These are phyloP conservation scores for Ectropis crepuscularia DNA, from an alignment of 2,888 invertebrate genomes.

Conservation along the genomic window DNA sequence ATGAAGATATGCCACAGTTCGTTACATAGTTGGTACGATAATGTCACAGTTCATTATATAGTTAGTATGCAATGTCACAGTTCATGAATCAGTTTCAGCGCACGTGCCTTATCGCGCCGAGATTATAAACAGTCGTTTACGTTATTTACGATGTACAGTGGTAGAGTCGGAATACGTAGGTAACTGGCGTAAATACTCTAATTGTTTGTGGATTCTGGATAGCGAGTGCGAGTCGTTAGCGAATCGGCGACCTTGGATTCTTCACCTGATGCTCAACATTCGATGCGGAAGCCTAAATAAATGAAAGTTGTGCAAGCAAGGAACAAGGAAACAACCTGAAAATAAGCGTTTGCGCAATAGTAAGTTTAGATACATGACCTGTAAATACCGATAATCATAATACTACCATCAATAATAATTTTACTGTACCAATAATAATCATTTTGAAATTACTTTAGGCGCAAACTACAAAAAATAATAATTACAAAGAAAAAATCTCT, in stretches of 20 bases:
- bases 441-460: no score
- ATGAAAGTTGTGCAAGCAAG: background rate
- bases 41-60: constrained; percentile 4
- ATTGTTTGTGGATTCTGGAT: constrained; percentile 2
- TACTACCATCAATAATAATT: no score
- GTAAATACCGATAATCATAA: no score
- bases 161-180: constrained; percentile 7
- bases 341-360: no score
- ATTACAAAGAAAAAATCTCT: no score
- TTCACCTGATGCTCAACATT: background rate
- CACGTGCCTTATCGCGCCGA: constrained; percentile 28
- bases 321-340: no score
- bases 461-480: no score
- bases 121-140: constrained; percentile 29
- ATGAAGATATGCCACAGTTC: constrained; percentile 7
- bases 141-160: constrained; percentile 18
- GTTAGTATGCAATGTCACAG: constrained; percentile 14
- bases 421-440: no score
- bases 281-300: background rate
- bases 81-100: constrained; percentile 3
- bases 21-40: background rate
- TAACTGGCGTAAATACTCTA: constrained; percentile 10
- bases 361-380: no score
- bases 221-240: background rate
- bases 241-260: background rate